A percentile compares a stretch with the other conserved stretches of the same genome.
Evolutionary conservation across 2,113 vertebrate species (phyloP).

Genomic region (Cheilinus undulatus): DNA sequence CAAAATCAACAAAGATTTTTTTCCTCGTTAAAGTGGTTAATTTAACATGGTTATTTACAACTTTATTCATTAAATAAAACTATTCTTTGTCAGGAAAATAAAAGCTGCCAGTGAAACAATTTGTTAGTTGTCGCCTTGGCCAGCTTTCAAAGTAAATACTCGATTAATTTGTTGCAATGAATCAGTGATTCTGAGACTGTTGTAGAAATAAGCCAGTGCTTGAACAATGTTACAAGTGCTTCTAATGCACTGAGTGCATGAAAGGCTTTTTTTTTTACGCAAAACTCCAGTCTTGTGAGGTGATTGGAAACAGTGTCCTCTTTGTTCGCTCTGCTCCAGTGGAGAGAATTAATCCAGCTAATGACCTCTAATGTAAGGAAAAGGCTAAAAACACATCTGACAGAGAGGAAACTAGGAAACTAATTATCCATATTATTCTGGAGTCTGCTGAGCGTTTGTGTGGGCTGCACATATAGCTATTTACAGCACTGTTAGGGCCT

Average conservation of each 20-base stretch:
- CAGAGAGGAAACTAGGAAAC: conserved; percentile 24
- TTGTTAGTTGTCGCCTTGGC: rapidly evolving
- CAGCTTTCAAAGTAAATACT: not conserved
- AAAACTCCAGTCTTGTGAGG: conserved; percentile 77
- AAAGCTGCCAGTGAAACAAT: not conserved
- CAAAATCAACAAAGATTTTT: not conserved
- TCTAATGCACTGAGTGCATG: conserved; percentile 30
- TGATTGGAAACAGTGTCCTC: conserved; percentile 75
- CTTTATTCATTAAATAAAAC: not conserved
- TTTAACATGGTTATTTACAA: not conserved
- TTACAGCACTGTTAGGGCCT: conserved; percentile 12
- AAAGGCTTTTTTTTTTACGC: conserved; percentile 36
- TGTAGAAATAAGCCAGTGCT: not conserved
- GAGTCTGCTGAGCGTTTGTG: conserved; percentile 3
- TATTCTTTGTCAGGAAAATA: too few species aligned
- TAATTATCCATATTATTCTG: conserved; percentile 15
- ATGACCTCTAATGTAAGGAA: conserved; percentile 71
- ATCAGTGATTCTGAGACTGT: not conserved
- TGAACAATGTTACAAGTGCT: conserved; percentile 17
- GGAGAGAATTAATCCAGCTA: conserved; percentile 74
- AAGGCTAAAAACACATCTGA: conserved; percentile 58
- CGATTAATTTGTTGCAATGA: not conserved
- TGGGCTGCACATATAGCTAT: conserved; percentile 1
- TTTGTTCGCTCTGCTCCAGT: conserved; percentile 67
- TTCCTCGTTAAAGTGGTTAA: not conserved